Percentiles rank a stretch among this genome's conserved stretches.
These are phyloP conservation scores for Reticulitermes lucifugus DNA, from an alignment of 2,888 invertebrate genomes.

Conservation along the genomic window DNA sequence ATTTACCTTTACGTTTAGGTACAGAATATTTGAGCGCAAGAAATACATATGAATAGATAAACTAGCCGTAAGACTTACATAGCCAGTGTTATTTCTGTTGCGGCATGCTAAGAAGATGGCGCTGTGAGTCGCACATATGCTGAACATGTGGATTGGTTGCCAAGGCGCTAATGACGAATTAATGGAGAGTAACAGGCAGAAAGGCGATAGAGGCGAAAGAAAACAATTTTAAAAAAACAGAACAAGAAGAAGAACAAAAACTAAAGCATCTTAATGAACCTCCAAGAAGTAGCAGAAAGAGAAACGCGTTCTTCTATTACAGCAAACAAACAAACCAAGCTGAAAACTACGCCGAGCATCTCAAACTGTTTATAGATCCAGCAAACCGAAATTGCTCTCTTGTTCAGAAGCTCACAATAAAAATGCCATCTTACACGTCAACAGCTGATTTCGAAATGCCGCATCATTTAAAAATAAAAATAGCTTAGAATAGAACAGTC, in stretches of 20 bases:
- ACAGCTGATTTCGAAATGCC: constrained; percentile 13
- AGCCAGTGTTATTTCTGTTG: too few species aligned
- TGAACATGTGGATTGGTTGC: not conserved
- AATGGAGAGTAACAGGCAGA: constrained; percentile 18
- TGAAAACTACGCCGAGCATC: not conserved
- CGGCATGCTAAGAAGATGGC: not conserved
- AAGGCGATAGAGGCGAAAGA: not conserved
- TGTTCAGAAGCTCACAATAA: not conserved
- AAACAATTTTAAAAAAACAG: not conserved
- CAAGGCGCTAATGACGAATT: constrained; percentile 20
- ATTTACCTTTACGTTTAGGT: too few species aligned
- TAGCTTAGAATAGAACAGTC: not conserved
- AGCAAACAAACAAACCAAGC: not conserved
- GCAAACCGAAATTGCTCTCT: not conserved
- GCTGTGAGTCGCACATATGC: not conserved
- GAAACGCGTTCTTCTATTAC: not conserved
- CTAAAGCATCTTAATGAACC: constrained; percentile 22
- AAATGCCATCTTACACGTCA: constrained; percentile 23
- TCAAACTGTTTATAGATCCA: not conserved
- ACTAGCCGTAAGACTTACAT: too few species aligned
- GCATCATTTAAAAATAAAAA: constrained; percentile 5
- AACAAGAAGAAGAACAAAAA: not conserved
- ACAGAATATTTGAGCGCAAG: too few species aligned
- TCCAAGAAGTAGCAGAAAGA: not conserved
- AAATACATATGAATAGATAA: too few species aligned